Evolutionary conservation across 2,113 vertebrate genomes (phyloP).

Genomic region (Illadopsis cleaveri): DNA sequence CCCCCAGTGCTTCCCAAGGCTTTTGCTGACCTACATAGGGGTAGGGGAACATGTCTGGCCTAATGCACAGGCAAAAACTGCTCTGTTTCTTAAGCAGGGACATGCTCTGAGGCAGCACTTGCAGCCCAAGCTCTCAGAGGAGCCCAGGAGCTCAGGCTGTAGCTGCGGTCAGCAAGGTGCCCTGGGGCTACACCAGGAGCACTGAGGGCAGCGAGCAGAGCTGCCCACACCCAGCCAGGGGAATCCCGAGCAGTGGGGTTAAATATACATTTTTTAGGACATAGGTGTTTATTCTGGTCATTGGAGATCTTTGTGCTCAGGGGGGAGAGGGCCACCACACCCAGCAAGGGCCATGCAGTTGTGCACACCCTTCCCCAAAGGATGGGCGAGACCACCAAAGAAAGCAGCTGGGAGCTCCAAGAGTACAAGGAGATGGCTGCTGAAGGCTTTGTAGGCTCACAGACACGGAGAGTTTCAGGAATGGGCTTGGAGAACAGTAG

Average conservation of each 20-base stretch:
- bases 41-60: neutral
- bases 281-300: neutral
- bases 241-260: neutral
- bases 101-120: neutral
- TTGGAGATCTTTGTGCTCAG: neutral
- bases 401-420: neutral
- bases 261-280: neutral
- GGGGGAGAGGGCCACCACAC: fast-evolving
- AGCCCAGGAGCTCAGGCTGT: neutral
- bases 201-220: neutral
- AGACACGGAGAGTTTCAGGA: neutral
- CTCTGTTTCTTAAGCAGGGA: neutral
- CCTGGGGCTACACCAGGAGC: fast-evolving
- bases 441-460: neutral
- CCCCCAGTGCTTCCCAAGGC: neutral
- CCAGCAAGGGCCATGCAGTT: neutral
- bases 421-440: neutral
- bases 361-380: neutral
- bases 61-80: neutral
- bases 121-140: neutral
- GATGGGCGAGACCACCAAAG: fast-evolving
- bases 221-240: fast-evolving
- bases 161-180: neutral
- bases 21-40: neutral
- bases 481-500: fast-evolving